A percentile compares a stretch with the other conserved stretches of the same genome.
These are phyloP conservation scores for Lepeophtheirus salmonis DNA, from an alignment of 1,140 invertebrate species.

Conservation along the genomic window DNA sequence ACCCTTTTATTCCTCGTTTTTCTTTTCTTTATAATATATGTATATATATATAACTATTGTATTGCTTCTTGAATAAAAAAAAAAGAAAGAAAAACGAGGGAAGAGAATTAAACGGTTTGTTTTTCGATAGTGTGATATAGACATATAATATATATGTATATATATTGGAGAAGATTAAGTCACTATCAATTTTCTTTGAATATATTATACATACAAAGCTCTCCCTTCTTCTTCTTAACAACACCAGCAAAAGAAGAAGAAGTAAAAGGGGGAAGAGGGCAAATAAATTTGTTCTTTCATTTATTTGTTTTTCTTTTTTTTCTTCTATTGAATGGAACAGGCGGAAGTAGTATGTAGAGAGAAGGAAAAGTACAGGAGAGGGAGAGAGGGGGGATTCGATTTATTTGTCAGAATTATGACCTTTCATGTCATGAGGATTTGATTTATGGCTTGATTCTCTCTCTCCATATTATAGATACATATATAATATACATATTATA, in stretches of 20 bases:
- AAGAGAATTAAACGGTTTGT: not conserved
- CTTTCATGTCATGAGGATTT: no score
- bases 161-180: not conserved
- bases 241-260: not conserved
- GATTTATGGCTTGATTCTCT: no score
- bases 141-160: not conserved
- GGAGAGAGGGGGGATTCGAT: not conserved
- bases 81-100: not conserved
- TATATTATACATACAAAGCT: not conserved
- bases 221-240: no score
- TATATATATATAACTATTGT: conserved; percentile 1
- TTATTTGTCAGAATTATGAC: no score
- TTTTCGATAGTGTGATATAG: not conserved
- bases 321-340: no score
- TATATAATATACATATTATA: no score
- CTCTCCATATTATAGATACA: no score
- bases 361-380: no score
- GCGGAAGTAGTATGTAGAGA: no score
- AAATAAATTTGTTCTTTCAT: not conserved
- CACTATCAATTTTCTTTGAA: not conserved
- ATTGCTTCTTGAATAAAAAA: not conserved
- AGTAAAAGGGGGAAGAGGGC: not conserved
- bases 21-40: not conserved
- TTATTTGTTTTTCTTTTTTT: not conserved
- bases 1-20: not conserved